phyloP scores from a whole-genome alignment of 1,140 invertebrate species.

The Mercenaria mercenaria region DNA sequence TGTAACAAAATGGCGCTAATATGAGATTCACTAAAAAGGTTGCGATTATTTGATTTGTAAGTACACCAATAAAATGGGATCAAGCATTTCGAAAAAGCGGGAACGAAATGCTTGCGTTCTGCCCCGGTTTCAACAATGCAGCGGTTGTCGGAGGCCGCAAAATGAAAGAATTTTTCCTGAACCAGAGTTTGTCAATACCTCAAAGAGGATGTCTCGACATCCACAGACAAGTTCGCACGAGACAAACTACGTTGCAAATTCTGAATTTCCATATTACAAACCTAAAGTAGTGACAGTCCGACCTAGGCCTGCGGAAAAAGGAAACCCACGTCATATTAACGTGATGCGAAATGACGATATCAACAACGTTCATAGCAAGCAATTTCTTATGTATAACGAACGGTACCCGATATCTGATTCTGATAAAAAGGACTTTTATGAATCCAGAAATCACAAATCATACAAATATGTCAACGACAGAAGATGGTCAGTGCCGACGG shows the following conservation, averaged over 20 bases:
- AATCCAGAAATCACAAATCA: background rate
- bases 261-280: constrained; percentile 52
- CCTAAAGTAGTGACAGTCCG: constrained; percentile 46
- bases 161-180: background rate
- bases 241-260: constrained; percentile 11
- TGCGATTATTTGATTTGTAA: too few species aligned
- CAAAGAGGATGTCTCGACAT: constrained; percentile 35
- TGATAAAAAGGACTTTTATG: background rate
- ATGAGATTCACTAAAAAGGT: background rate
- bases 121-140: too few species aligned
- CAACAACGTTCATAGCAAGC: background rate
- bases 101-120: background rate
- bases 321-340: background rate
- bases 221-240: background rate
- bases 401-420: background rate
- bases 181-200: background rate
- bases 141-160: background rate
- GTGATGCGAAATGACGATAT: background rate
- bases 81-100: constrained; percentile 1
- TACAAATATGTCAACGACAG: constrained; percentile 33
- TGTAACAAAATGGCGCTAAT: constrained; percentile 8
- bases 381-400: constrained; percentile 7
- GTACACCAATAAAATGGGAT: constrained; percentile 30
- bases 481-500: constrained; percentile 10
- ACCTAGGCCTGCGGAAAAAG: constrained; percentile 2